Evolutionary conservation across 2,797 vertebrate species (phyloP).

Genomic region (Falco biarmicus): DNA sequence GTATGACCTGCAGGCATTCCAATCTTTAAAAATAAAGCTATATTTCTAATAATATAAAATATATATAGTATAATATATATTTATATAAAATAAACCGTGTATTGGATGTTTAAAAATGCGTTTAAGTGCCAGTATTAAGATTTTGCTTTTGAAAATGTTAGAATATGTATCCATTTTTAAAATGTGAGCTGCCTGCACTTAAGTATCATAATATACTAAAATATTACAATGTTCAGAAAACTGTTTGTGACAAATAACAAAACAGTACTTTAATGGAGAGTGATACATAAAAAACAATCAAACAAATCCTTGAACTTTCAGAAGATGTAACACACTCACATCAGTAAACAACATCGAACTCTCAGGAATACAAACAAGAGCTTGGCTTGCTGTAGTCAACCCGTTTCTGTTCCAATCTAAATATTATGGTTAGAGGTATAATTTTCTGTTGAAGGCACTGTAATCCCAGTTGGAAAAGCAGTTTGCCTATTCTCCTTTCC

Average conservation of each 20-base stretch:
- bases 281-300: not conserved
- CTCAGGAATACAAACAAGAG: not conserved
- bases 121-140: not conserved
- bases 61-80: no score
- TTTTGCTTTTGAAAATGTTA: not conserved
- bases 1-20: not conserved
- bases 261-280: not conserved
- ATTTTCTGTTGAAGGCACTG: not conserved
- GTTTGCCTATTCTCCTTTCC: not conserved
- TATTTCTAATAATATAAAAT: no score
- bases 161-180: not conserved
- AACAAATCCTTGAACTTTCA: not conserved
- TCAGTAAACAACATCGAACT: not conserved
- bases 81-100: not conserved
- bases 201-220: not conserved
- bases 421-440: conserved; percentile 40
- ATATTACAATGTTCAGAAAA: not conserved
- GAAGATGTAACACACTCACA: not conserved
- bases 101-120: not conserved
- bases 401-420: conserved; percentile 17
- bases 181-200: not conserved
- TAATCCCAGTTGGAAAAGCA: conserved; percentile 1
- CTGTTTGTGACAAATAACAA: not conserved
- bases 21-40: not conserved
- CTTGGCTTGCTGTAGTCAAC: not conserved